Base-by-base conservation (phyloP, 2,797 vertebrate species). In the Tokudaia muenninki region DNA sequence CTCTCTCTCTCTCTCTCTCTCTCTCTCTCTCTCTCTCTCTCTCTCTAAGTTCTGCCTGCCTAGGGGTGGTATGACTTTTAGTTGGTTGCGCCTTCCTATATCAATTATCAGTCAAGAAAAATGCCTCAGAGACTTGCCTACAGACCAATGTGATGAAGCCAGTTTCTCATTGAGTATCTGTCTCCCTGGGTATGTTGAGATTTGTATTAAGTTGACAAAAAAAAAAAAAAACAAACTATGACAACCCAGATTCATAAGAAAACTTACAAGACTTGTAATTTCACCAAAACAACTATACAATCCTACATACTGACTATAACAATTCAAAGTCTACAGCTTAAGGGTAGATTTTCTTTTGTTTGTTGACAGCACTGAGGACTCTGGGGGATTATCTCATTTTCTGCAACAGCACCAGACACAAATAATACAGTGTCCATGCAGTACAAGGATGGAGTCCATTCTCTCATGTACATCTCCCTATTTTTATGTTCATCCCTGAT, bases 361-460 rank as follows among this genome's bases (percentile, higher is more conserved):
- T 34, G 26, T 24, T 26, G 47, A 24, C 34, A 87, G 9, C 24
- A 16, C 65, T 37, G 34, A 52, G 24, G 24, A 26, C 65, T 13
- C 17, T n/a, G 61, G 82, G 14, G 19, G 34, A n/a, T 87, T 37
- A 37, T 70, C 22, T 37, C 34, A 37, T 29, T 37, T 72, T 8
- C 31, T 72, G 24, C 24, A 52, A 37, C 3, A 37, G 34, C 22
- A 72, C 34, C n/a, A 47, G 34, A 37, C 31, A 70, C 84, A 72
- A 29, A 19, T 50, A 22, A 52, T 6, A 37, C 34, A 72, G 12
- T 65, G 19, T n/a, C 41, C 47, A 65, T 7, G 9, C 17, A 34
- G 61, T 4, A 4, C 1, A n/a, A 13, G 1, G 6, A 52, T n/a
- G 12, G 1, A 24, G 41, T 47, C 17, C 17, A 3, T 52, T 52